Evolutionary conservation across 53 echinoderm and acorn worm genomes (phyloP), one percentile per base, ranked within the genome.

Genomic region (Patiria pectinifera): DNA sequence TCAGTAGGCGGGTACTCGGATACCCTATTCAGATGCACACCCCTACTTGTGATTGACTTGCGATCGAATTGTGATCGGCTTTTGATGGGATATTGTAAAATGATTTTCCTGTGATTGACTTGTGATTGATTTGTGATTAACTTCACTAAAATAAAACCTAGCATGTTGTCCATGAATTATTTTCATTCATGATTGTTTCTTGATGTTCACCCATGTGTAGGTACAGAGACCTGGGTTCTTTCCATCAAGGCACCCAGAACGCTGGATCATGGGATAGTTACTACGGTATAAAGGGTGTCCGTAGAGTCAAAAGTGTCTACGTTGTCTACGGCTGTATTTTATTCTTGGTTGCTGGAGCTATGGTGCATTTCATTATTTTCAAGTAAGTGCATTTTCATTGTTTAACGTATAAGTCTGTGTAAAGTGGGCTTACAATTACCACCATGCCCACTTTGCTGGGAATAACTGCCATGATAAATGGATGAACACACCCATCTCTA

Each of bases 261-360:
- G 60, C 62, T 2, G 78, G 63, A 16, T 16, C 63, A 14, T 58
- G 62, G 7, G 60, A 83, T 61, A 94, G 83, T 69, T 97, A 97
- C 91, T 97, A 97, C 63, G 97, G 97, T 35, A 94, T 97, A 72
- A 92, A 86, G 58, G 97, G 97, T 6, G 26, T 97, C n/a, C 87
- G 18, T 59, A 82, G 94, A 45, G 91, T 95, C 8, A 86, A 78
- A 19, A 97, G 95, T 74, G 53, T 45, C 2, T 91, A 77, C 25
- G 59, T 97, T 3, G 70, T 97, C 35, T 94, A 83, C 44, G 97
- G 96, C 69, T 95, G 95, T 69, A 62, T 96, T 2, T 71, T 83
- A 3, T 91, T 96, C 69, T 43, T 96, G 43, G 80, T 85, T 48
- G 47, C 80, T 12, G 97, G 96, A 83, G 93, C 91, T n/a, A 18